Percentiles rank a stretch among this genome's conserved stretches.
phyloP scores from a whole-genome alignment of 2,113 vertebrate genomes.

The Silurus asotus region DNA sequence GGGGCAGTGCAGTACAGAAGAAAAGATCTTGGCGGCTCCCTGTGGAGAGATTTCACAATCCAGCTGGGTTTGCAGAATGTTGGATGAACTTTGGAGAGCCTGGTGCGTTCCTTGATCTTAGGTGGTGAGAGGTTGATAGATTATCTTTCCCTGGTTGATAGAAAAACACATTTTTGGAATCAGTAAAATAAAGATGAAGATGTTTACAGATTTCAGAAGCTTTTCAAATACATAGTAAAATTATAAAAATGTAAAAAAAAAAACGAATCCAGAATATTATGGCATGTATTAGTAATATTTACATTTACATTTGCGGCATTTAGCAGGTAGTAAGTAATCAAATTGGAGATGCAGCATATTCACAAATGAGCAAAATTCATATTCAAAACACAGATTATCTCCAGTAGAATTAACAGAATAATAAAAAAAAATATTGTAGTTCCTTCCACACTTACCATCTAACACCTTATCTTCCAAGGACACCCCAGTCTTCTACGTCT shows the following conservation, averaged over 20 bases:
- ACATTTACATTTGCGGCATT: no score
- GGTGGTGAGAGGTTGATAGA: background rate
- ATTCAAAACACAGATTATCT: background rate
- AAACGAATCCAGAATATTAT: background rate
- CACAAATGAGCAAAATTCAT: background rate
- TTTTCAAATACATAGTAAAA: background rate
- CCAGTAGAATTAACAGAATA: background rate
- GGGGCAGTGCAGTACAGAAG: conserved; percentile 51
- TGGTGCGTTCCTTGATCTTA: conserved; percentile 3
- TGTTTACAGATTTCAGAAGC: background rate
- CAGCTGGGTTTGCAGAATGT: background rate
- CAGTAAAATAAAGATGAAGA: background rate
- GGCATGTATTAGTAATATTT: background rate
- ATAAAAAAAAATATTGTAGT: no score
- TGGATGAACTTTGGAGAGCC: background rate
- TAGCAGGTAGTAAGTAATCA: background rate
- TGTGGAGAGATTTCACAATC: background rate
- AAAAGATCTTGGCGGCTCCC: background rate
- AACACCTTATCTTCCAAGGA: background rate
- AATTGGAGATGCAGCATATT: background rate
- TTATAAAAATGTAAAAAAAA: background rate
- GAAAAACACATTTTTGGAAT: background rate
- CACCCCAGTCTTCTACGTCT: background rate
- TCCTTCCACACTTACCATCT: background rate
- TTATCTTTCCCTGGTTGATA: background rate